A percentile compares a stretch with the other conserved stretches of the same genome.
Conservation (phyloP, 2,113 vertebrate genomes). For the Genyomyrus donnyi region DNA sequence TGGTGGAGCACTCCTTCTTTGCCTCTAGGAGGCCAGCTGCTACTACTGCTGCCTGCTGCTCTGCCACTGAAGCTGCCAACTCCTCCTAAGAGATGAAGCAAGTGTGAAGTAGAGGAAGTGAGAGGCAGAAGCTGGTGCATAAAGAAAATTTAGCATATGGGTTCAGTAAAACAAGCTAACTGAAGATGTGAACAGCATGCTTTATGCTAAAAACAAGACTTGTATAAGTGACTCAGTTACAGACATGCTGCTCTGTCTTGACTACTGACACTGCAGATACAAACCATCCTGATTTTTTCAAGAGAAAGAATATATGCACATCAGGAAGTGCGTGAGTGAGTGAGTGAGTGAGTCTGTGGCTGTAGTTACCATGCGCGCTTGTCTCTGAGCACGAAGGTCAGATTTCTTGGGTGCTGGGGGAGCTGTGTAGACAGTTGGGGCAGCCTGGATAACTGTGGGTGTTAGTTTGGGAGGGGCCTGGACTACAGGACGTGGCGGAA, state of each 20-base stretch:
- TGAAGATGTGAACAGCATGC: not conserved
- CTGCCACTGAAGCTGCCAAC: conserved; percentile 57
- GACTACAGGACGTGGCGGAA: conserved; percentile 41
- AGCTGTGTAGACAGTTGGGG: conserved; percentile 68
- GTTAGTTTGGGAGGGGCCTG: conserved; percentile 51
- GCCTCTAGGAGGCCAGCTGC: conserved; percentile 60
- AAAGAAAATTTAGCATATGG: not conserved
- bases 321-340: not conserved
- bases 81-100: conserved; percentile 56
- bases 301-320: not conserved
- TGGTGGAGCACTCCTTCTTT: conserved; percentile 51
- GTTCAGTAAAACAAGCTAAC: not conserved
- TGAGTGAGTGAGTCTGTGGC: not conserved
- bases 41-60: conserved; percentile 61
- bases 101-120: not conserved
- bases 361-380: conserved; percentile 58
- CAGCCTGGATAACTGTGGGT: conserved; percentile 68
- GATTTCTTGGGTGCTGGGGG: conserved; percentile 54
- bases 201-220: not conserved
- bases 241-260: not conserved
- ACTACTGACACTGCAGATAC: not conserved
- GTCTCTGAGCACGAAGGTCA: conserved; percentile 57
- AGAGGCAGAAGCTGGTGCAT: not conserved
- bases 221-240: not conserved
- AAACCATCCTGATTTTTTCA: not conserved